These are phyloP conservation scores for Menidia menidia DNA, from an alignment of 2,797 vertebrate genomes.

Conservation along the genomic window DNA sequence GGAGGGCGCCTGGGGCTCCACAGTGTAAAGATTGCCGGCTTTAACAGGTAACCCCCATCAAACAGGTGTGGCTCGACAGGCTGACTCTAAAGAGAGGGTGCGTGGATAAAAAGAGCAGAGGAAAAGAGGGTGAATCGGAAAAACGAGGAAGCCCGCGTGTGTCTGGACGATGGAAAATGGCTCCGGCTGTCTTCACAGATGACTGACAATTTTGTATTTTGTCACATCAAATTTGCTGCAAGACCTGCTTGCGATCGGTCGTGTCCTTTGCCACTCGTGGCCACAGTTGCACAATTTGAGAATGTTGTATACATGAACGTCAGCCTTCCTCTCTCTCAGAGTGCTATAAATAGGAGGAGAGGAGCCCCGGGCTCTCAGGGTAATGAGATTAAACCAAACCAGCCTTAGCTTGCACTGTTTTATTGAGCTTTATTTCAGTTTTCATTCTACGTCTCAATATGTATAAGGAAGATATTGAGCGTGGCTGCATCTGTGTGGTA, in stretches of 20 bases:
- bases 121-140: conserved; percentile 50
- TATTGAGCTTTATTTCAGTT: conserved; percentile 78
- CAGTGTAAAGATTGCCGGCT: conserved; percentile 11
- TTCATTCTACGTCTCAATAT: conserved; percentile 66
- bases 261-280: conserved; percentile 51
- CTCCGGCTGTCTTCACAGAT: conserved; percentile 60
- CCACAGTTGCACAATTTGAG: conserved; percentile 38
- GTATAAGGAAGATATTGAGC: conserved; percentile 64
- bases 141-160: conserved; percentile 18
- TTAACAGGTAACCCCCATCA: conserved; percentile 34
- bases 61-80: conserved; percentile 52
- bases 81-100: conserved; percentile 41
- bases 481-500: conserved; percentile 49
- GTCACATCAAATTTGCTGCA: conserved; percentile 66
- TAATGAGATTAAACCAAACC: conserved; percentile 85
- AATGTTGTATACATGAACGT: conserved; percentile 48
- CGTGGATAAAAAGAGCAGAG: conserved; percentile 49
- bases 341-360: conserved; percentile 81
- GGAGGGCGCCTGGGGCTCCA: not conserved
- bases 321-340: conserved; percentile 59
- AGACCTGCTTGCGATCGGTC: conserved; percentile 60
- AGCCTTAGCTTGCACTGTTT: conserved; percentile 75
- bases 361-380: conserved; percentile 72
- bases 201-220: conserved; percentile 61
- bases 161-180: conserved; percentile 44